Evolutionary conservation across 1,140 invertebrate genomes (phyloP).

Genomic region (Platyura marginata): DNA sequence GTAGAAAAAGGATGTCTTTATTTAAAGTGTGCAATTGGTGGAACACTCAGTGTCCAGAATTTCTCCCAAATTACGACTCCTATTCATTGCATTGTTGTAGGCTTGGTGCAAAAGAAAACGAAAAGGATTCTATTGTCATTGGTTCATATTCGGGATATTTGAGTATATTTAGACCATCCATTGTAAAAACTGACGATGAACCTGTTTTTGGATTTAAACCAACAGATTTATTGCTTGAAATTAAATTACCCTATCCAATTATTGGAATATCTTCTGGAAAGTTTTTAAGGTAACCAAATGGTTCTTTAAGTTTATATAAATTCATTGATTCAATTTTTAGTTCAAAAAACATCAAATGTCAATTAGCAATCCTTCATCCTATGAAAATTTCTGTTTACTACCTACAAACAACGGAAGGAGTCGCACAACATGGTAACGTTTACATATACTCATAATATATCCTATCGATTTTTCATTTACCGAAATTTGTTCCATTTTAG

Average conservation of each 20-base stretch:
- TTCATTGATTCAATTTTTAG: background rate
- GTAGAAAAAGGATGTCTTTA: slow-evolving; percentile 40
- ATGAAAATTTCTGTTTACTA: slow-evolving; percentile 18
- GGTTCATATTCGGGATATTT: slow-evolving; percentile 52
- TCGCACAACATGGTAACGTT: slow-evolving; percentile 16
- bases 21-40: slow-evolving; percentile 64
- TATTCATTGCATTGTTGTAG: slow-evolving; percentile 18
- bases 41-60: slow-evolving; percentile 39
- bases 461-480: background rate
- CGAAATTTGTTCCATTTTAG: background rate
- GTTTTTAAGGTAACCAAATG: slow-evolving; percentile 43
- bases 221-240: slow-evolving; percentile 50
- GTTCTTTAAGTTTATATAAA: background rate
- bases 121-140: slow-evolving; percentile 42
- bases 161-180: slow-evolving; percentile 40
- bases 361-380: slow-evolving; percentile 17
- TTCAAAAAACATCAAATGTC: too few species aligned
- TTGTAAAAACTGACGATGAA: slow-evolving; percentile 23
- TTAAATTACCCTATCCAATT: slow-evolving; percentile 42
- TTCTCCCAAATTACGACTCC: slow-evolving; percentile 27
- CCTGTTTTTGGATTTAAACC: slow-evolving; percentile 29
- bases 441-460: background rate
- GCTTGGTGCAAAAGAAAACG: slow-evolving; percentile 31
- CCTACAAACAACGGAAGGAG: slow-evolving; percentile 11
- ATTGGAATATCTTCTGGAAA: slow-evolving; percentile 47